Evolutionary conservation across 1,140 invertebrate species (phyloP).

Genomic region (Limonius californicus): DNA sequence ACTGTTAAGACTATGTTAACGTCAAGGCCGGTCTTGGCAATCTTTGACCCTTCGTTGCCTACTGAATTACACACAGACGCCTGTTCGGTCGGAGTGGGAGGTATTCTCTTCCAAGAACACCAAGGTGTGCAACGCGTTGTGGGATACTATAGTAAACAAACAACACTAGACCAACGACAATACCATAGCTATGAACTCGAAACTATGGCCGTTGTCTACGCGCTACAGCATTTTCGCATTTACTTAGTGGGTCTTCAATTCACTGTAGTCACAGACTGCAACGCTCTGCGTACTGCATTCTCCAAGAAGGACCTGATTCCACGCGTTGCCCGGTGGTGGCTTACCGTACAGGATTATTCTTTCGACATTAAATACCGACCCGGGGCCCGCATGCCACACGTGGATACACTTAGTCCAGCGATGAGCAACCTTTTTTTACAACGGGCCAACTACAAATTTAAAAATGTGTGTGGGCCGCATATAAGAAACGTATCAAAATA

Average conservation of each 20-base stretch:
- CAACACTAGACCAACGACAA: slow-evolving; percentile 28
- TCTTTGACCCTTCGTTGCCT: slow-evolving; percentile 32
- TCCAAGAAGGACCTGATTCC: slow-evolving; percentile 34
- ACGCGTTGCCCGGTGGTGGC: slow-evolving; percentile 38
- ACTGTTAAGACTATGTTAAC: too few species aligned
- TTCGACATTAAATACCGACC: too few species aligned
- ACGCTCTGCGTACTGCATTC: slow-evolving; percentile 24
- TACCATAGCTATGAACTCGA: slow-evolving; percentile 46
- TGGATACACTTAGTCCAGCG: slow-evolving; percentile 20
- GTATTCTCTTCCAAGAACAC: slow-evolving; percentile 33
- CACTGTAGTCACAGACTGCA: slow-evolving; percentile 35
- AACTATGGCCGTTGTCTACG: slow-evolving; percentile 25
- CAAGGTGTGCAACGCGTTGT: slow-evolving; percentile 23
- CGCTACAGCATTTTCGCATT: slow-evolving; percentile 27
- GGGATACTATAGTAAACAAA: slow-evolving; percentile 30
- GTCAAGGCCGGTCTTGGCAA: slow-evolving; percentile 22
- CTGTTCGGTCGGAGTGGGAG: slow-evolving; percentile 29
- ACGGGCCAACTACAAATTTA: too few species aligned
- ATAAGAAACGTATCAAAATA: too few species aligned
- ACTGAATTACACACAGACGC: slow-evolving; percentile 42
- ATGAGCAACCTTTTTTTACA: too few species aligned
- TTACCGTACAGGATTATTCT: slow-evolving; percentile 32
- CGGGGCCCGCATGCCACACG: too few species aligned
- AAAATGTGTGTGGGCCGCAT: too few species aligned
- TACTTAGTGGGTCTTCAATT: slow-evolving; percentile 44